Evolutionary conservation across 2,113 vertebrate species (phyloP), one percentile per base, ranked within the genome.

Genomic region (Manacus vitellinus): DNA sequence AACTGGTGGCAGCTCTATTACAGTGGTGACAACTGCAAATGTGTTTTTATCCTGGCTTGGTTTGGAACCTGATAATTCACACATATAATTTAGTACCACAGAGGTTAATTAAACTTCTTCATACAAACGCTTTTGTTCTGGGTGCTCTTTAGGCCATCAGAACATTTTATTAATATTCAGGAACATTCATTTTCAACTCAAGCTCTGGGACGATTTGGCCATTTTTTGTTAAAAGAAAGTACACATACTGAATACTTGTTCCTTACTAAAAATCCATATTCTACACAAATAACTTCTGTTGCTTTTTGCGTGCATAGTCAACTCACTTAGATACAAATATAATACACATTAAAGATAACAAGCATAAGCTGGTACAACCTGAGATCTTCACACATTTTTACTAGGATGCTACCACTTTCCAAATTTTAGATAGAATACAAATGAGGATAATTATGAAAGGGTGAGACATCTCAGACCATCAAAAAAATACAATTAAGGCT

Each of bases 1-100:
- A 73, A 83, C 11, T 18, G 10, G 13, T 46, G n/a, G 46, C 54
- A 90, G 37, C 46, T 88, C 33, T 68, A 3, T 21, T 63, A 73
- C 12, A 77, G 18, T 1, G 1, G 12, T 12, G 10, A 77, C 33
- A 91, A 35, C 16, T 31, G 15, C 43, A 39, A 21, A 28, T 13
- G 6, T 58, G 8, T 58, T 92, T 78, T 92, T 66, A 84, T 31
- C 3, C 13, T 27, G 25, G 33, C 47, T 67, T 46, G 8, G 39
- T 74, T 44, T 51, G 35, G 76, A 85, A 91, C 8, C 16, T 83
- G 35, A 10, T 67, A 52, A 27, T 46, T 91, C 41, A 55, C 44
- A 23, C 2, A 6, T 33, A 52, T 2, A 33, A 47, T n/a, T 72
- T 4, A 61, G 12, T 20, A 65, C 21, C 47, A 35, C 0, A 39